Percentiles rank a stretch among this genome's conserved stretches.
These are phyloP conservation scores for Bucorvus abyssinicus DNA, from an alignment of 2,797 vertebrate genomes.

Conservation along the genomic window DNA sequence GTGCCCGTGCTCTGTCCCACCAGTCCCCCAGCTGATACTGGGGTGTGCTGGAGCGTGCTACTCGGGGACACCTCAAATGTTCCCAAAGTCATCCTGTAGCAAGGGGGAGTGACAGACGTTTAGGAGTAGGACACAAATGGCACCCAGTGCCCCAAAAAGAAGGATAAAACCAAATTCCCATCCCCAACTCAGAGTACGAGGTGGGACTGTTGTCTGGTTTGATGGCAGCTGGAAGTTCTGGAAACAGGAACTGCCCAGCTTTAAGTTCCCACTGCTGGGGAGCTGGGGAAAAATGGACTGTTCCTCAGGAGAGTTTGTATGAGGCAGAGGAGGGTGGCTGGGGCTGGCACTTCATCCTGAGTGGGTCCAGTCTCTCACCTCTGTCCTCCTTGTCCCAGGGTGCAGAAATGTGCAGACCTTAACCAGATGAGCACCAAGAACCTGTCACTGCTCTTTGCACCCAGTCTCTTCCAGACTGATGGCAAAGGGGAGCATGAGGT, in stretches of 20 bases:
- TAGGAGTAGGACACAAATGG: background rate
- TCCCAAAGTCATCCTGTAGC: background rate
- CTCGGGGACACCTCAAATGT: background rate
- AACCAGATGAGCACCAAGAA: conserved; percentile 99
- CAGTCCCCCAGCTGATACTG: background rate
- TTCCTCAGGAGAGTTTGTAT: background rate
- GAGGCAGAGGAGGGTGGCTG: background rate
- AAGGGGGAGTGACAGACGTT: background rate
- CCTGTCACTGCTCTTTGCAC: conserved; percentile 92
- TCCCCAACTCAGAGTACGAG: background rate
- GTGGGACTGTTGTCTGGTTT: background rate
- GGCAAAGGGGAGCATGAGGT: conserved; percentile 95
- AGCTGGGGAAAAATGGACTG: rapidly evolving
- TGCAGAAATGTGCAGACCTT: conserved; percentile 92
- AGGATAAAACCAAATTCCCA: background rate
- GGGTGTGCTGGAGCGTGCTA: background rate
- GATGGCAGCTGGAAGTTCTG: background rate
- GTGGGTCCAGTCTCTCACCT: background rate
- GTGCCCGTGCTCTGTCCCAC: rapidly evolving
- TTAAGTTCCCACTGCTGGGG: background rate
- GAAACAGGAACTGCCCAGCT: background rate
- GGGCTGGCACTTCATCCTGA: background rate
- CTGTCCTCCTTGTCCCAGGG: conserved; percentile 70
- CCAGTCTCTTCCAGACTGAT: conserved; percentile 95
- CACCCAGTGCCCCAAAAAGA: background rate